Base-by-base conservation (phyloP, 1,140 invertebrate species). In the Chironomus tepperi region DNA sequence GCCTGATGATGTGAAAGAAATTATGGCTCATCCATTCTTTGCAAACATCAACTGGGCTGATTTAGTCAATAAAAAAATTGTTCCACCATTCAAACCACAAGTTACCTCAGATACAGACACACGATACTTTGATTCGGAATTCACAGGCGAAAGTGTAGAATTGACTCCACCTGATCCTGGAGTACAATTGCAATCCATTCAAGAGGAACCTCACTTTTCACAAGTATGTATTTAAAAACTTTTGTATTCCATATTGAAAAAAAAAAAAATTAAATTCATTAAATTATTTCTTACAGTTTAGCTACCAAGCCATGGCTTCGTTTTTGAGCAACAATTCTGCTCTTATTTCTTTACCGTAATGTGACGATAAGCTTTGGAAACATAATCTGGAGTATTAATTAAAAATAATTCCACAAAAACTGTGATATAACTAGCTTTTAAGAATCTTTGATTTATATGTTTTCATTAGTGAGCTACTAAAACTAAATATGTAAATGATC, bases 31-130 rank as follows among this genome's bases (percentile, higher is more conserved):
- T 85, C 88, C 91, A 21, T 98, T 98, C 84, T 98, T 98, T 84
- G 89, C 89, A 73, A 88, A 88, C 78, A 93, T 97, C 80, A 94
- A 95, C 83, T 98, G 96, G 96, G 87, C 88, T 42, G 93, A 96
- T 84, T 85, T 98, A 74, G 87, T 93, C 75, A 89, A 90, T 77
- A 95, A 95, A 81, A 94, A 91, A 85, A 70, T 70, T 70, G 18
- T 21, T 21, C 93, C 93, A 76, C 96, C 97, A 24, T 99, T 98
- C 84, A 97, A 96, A 84, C 97, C 97, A 76, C 93, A 96, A 84
- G 96, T 99, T 72, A 92, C 90, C 73, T 95, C 93, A 16, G 97
- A 98, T 79, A 98, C 93, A 43, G 97, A 99, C 84, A 99, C 97
- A 42, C 88, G 96, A 77, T 97, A 98, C 85, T 99, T 99, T 85